phyloP scores from a whole-genome alignment of 2,113 vertebrate genomes.

The Apteryx owenii region DNA sequence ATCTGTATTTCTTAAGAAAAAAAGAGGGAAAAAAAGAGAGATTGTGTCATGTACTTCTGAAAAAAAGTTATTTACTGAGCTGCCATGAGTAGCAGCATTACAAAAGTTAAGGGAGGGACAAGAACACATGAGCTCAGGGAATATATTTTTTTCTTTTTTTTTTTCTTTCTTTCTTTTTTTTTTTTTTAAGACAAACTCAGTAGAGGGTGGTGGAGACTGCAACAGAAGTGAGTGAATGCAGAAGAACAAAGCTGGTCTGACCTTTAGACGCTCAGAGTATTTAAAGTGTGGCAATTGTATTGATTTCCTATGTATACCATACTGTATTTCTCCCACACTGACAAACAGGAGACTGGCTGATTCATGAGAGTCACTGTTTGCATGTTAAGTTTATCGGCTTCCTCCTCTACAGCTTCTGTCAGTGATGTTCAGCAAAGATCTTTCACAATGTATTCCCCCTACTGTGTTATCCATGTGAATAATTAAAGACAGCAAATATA shows the following conservation, averaged over 20 bases:
- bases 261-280: conserved; percentile 16
- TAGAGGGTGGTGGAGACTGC: background rate
- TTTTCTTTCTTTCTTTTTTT: background rate
- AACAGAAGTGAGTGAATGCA: background rate
- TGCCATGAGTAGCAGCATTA: background rate
- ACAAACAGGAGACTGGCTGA: conserved; percentile 37
- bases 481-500: conserved; percentile 33
- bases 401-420: conserved; percentile 39
- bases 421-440: conserved; percentile 12
- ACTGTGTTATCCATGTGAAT: conserved; percentile 4
- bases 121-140: background rate
- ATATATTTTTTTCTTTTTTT: too few species aligned
- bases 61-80: background rate
- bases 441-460: background rate
- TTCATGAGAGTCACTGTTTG: conserved; percentile 14
- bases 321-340: conserved; percentile 38
- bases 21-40: too few species aligned
- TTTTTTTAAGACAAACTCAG: background rate
- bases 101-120: background rate
- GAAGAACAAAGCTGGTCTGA: background rate
- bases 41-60: background rate
- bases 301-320: conserved; percentile 49
- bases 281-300: conserved; percentile 7
- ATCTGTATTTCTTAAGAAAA: background rate
- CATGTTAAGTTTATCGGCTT: conserved; percentile 49